Evolutionary conservation across 2,113 vertebrate species (phyloP).

Genomic region (Bos javanicus): DNA sequence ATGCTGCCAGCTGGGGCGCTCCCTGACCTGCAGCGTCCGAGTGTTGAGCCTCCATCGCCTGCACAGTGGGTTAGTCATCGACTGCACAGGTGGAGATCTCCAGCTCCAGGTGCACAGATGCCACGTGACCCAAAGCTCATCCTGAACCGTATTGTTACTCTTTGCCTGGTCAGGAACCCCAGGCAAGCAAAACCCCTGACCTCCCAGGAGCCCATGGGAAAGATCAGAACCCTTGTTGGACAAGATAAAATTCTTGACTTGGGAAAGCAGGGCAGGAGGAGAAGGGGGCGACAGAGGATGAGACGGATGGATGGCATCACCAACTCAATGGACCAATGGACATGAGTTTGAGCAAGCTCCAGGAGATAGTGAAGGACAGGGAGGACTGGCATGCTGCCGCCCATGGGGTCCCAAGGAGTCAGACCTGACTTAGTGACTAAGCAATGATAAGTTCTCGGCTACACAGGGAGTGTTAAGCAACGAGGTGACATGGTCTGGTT

Average conservation of each 20-base stretch:
- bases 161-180: neutral
- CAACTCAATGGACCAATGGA: neutral
- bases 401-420: neutral
- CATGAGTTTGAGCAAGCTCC: neutral
- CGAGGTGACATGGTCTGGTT: too few relatives aligned
- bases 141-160: fast-evolving
- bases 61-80: fast-evolving
- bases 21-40: neutral
- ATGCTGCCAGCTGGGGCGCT: fast-evolving
- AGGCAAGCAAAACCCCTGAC: neutral
- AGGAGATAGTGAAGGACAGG: neutral
- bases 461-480: neutral
- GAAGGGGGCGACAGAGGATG: neutral
- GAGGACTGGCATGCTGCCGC: neutral
- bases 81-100: too few relatives aligned
- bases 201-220: neutral
- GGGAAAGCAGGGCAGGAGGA: neutral
- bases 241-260: neutral
- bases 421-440: neutral
- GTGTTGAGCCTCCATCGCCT: fast-evolving
- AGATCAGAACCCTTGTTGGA: neutral
- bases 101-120: too few relatives aligned
- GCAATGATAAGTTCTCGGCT: neutral
- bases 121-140: neutral
- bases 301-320: neutral